Evolutionary conservation across 1,140 invertebrate species (phyloP).

Genomic region (Lithobius niger): DNA sequence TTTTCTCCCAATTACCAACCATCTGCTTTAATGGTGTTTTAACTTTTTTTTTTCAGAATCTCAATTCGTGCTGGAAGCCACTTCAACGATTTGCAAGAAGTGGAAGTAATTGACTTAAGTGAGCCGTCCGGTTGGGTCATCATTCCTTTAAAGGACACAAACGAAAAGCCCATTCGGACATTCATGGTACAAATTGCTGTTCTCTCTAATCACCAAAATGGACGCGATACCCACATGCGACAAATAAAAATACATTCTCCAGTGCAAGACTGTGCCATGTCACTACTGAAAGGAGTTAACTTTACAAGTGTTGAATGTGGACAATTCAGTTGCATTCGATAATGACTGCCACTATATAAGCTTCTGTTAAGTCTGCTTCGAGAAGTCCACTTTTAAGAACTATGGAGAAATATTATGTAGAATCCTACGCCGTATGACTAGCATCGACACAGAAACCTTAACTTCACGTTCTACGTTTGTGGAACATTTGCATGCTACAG

Average conservation of each 20-base stretch:
- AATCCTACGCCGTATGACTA: too few relatives aligned
- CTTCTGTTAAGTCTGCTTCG: too few relatives aligned
- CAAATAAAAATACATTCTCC: slow-evolving; percentile 95
- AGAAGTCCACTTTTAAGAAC: too few relatives aligned
- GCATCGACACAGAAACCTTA: too few relatives aligned
- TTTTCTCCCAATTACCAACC: too few relatives aligned
- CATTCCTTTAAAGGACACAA: slow-evolving; percentile 79
- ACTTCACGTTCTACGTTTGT: too few relatives aligned
- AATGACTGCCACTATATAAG: too few relatives aligned
- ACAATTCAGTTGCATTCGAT: slow-evolving; percentile 63
- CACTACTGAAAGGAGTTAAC: slow-evolving; percentile 53
- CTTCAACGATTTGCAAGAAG: slow-evolving; percentile 95
- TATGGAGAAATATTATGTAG: too few relatives aligned
- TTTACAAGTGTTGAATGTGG: slow-evolving; percentile 70
- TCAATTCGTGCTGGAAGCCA: slow-evolving; percentile 88
- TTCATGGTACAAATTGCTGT: slow-evolving; percentile 97
- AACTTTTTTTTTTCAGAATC: slow-evolving; percentile 48
- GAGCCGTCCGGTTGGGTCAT: slow-evolving; percentile 94
- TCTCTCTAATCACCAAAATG: slow-evolving; percentile 96
- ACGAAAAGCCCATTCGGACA: slow-evolving; percentile 73
- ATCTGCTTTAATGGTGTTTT: too few relatives aligned
- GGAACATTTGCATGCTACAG: too few relatives aligned
- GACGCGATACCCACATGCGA: slow-evolving; percentile 91
- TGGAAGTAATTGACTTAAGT: slow-evolving; percentile 84
- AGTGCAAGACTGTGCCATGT: slow-evolving; percentile 58